Evolutionary conservation across 2,888 invertebrate species (phyloP).

Genomic region (Aspidapion aeneum): DNA sequence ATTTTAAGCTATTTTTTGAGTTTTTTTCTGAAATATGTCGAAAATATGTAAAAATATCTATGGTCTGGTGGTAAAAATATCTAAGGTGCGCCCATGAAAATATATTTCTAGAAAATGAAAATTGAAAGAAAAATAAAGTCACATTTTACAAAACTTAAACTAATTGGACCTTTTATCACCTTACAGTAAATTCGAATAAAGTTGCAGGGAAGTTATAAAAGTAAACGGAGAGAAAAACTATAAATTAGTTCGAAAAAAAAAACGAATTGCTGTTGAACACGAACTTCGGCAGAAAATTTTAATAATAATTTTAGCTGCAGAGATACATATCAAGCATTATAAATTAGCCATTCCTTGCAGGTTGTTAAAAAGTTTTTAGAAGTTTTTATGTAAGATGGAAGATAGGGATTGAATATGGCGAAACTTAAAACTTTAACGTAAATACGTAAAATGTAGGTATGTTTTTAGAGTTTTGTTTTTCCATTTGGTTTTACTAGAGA

Average conservation of each 20-base stretch:
- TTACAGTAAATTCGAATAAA: background rate
- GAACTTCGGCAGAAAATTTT: slow-evolving; percentile 41
- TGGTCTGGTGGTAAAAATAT: no score
- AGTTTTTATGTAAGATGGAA: slow-evolving; percentile 38
- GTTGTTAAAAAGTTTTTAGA: slow-evolving; percentile 34
- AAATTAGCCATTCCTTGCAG: slow-evolving; percentile 41
- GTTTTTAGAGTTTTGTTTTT: no score
- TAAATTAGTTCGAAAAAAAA: background rate
- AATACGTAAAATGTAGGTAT: no score
- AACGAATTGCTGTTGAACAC: slow-evolving; percentile 28
- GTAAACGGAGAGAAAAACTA: no score
- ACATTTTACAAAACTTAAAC: background rate
- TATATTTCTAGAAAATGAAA: no score
- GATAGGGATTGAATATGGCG: background rate
- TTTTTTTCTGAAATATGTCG: no score
- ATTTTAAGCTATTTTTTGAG: no score
- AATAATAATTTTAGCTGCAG: slow-evolving; percentile 42
- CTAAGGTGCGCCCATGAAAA: no score
- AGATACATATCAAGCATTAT: slow-evolving; percentile 46
- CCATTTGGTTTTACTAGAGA: no score
- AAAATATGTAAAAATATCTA: no score
- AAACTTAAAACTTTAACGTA: background rate
- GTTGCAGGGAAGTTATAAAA: background rate
- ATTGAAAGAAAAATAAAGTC: no score
- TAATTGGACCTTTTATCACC: slow-evolving; percentile 2